These are phyloP conservation scores for Ctenoplectra terminalis DNA, from an alignment of 1,140 invertebrate genomes.

Conservation along the genomic window DNA sequence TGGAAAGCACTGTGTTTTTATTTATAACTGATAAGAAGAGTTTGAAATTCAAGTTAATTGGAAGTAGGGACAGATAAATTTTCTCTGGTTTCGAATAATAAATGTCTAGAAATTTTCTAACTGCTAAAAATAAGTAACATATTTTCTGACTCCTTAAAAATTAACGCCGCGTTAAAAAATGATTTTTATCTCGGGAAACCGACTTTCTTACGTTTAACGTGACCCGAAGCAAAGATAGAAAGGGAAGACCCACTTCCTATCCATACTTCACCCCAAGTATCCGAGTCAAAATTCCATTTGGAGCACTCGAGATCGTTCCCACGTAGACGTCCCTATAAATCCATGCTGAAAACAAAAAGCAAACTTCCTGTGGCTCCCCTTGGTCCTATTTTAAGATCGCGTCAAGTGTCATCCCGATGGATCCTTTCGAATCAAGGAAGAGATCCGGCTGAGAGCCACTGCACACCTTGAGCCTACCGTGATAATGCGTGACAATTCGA, in stretches of 20 bases:
- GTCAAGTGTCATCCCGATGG: slow-evolving; percentile 41
- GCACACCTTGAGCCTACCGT: slow-evolving; percentile 57
- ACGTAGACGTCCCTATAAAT: slow-evolving; percentile 21
- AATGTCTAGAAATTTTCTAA: no score
- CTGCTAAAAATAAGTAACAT: no score
- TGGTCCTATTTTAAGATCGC: slow-evolving; percentile 47
- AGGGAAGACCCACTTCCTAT: background rate
- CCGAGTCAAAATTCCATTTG: slow-evolving; percentile 25
- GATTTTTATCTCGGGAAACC: no score
- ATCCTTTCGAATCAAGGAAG: background rate
- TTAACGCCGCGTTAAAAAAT: no score
- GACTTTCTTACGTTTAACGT: background rate
- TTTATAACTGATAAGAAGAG: no score
- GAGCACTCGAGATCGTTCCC: slow-evolving; percentile 12
- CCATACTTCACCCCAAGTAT: background rate
- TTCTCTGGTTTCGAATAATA: no score
- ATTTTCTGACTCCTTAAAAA: no score
- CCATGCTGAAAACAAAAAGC: slow-evolving; percentile 36
- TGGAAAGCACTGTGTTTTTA: no score
- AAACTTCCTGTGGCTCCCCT: slow-evolving; percentile 35
- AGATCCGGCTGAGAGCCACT: slow-evolving; percentile 44
- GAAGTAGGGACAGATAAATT: no score
- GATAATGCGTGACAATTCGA: slow-evolving; percentile 77
- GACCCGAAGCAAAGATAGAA: background rate
- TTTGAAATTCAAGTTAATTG: no score